Conservation (phyloP, 2,113 vertebrate species). For the Neotoma lepida region DNA sequence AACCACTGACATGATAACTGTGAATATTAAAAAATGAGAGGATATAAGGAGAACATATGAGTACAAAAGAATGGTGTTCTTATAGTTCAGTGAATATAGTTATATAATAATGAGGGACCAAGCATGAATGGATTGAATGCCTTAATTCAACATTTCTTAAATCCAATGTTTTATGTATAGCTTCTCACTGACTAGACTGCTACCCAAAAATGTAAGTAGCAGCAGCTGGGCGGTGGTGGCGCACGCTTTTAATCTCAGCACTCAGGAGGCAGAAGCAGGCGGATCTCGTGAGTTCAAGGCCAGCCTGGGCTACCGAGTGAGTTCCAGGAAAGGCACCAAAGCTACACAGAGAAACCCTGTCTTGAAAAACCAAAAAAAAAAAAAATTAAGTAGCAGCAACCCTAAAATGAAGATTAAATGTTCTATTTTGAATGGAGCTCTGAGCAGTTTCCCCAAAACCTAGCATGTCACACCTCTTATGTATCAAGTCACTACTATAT, state of each 20-base stretch:
- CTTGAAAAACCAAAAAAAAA: too few relatives aligned
- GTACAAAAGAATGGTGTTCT: constrained; percentile 21
- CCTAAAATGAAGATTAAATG: constrained; percentile 44
- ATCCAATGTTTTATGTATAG: constrained; percentile 7
- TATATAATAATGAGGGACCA: neutral
- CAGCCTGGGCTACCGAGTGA: too few relatives aligned
- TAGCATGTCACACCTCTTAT: constrained; percentile 24
- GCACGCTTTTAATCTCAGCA: too few relatives aligned
- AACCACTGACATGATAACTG: neutral
- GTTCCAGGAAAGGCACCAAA: too few relatives aligned
- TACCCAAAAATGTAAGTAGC: constrained; percentile 5
- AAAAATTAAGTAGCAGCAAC: neutral
- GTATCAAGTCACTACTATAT: constrained; percentile 12
- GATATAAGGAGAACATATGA: neutral
- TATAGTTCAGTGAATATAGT: neutral
- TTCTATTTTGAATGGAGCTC: neutral
- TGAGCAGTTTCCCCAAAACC: constrained; percentile 9
- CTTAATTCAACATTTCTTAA: constrained; percentile 43
- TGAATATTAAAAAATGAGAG: constrained; percentile 19
- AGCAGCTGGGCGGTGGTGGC: too few relatives aligned
- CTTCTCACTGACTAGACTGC: constrained; percentile 32
- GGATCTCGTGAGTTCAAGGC: too few relatives aligned
- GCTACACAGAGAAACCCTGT: too few relatives aligned
- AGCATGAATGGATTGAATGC: neutral
- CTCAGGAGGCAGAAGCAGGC: too few relatives aligned